These are phyloP conservation scores for Xylota segnis DNA, from an alignment of 2,888 invertebrate genomes.

Conservation along the genomic window DNA sequence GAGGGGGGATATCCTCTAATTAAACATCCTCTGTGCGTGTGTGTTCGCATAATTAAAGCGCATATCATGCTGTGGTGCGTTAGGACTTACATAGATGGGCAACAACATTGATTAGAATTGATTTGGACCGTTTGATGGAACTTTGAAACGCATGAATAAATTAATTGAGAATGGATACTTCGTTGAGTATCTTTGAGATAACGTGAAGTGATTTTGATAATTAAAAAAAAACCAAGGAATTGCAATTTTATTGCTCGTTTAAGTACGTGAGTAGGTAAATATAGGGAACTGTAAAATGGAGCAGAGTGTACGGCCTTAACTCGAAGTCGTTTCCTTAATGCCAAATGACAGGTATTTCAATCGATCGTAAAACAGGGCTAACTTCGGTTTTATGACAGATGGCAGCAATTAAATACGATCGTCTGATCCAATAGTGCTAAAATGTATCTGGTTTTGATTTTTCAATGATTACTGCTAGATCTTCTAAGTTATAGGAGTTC, in stretches of 20 bases:
- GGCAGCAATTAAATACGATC: not conserved
- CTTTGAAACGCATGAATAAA: slow-evolving; percentile 44
- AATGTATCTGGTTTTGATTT: too few relatives aligned
- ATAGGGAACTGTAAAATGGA: not conserved
- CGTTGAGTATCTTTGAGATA: slow-evolving; percentile 1
- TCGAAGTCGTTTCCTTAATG: slow-evolving; percentile 43
- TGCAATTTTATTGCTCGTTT: slow-evolving; percentile 26
- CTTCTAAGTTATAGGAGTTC: too few relatives aligned
- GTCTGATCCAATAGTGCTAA: too few relatives aligned
- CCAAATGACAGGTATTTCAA: slow-evolving; percentile 24
- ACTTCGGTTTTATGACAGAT: not conserved
- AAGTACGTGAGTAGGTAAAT: not conserved
- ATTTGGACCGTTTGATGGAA: slow-evolving; percentile 60
- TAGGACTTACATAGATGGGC: not conserved
- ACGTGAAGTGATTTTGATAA: slow-evolving; percentile 32
- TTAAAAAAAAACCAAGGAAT: slow-evolving; percentile 1
- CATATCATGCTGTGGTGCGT: slow-evolving; percentile 14
- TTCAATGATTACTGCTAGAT: too few relatives aligned
- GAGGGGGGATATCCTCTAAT: slow-evolving; percentile 51
- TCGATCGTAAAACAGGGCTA: slow-evolving; percentile 21
- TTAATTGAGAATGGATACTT: slow-evolving; percentile 45
- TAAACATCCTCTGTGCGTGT: slow-evolving; percentile 44
- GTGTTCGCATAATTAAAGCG: slow-evolving; percentile 42
- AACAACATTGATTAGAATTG: slow-evolving; percentile 52
- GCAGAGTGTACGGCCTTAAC: not conserved